These are phyloP conservation scores for Chelonoidis abingdonii DNA, from an alignment of 2,113 vertebrate genomes.

Conservation along the genomic window DNA sequence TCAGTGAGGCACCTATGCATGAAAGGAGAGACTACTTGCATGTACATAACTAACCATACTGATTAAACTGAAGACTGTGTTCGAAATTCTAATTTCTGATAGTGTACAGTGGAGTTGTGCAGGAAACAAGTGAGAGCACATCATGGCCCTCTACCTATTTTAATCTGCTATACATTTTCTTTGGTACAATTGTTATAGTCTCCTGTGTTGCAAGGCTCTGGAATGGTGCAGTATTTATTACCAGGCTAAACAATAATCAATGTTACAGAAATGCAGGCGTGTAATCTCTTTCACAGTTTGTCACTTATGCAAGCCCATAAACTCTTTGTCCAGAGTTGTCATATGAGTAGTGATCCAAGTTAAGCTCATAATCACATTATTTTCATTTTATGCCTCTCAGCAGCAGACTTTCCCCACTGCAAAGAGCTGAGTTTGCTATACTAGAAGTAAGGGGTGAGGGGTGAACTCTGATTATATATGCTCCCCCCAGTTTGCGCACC, in stretches of 20 bases:
- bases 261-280: neutral
- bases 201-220: neutral
- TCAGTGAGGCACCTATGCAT: neutral
- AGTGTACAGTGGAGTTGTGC: neutral
- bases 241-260: neutral
- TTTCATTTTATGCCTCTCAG: conserved; percentile 5
- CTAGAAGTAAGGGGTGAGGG: neutral
- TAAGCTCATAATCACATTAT: conserved; percentile 44
- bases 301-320: neutral
- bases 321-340: conserved; percentile 42
- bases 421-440: conserved; percentile 33
- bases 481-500: too few relatives aligned
- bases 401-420: neutral
- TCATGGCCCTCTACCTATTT: neutral
- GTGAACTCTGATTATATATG: neutral
- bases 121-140: neutral
- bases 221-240: neutral
- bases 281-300: neutral
- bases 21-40: neutral
- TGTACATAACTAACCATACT: neutral
- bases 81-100: neutral
- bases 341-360: conserved; percentile 10
- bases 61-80: neutral
- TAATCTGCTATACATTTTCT: neutral
- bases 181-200: neutral